These are phyloP conservation scores for Enteromius viviparus DNA, from an alignment of 2,797 vertebrate genomes.

Conservation along the genomic window DNA sequence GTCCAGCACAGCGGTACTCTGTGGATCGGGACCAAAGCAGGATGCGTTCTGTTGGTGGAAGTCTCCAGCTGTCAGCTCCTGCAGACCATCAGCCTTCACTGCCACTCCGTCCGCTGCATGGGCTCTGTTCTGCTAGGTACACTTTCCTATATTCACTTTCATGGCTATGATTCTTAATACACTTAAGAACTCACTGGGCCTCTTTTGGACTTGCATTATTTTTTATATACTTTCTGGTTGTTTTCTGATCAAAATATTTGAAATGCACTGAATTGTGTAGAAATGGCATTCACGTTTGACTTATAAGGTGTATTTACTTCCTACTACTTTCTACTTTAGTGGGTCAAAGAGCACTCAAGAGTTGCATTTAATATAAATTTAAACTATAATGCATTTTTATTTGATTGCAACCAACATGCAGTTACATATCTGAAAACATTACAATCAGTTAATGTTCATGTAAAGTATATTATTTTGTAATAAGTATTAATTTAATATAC, in stretches of 20 bases:
- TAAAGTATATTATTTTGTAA: background rate
- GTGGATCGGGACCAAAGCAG: slow-evolving; percentile 93
- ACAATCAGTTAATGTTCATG: background rate
- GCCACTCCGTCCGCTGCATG: slow-evolving; percentile 85
- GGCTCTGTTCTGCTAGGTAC: slow-evolving; percentile 77
- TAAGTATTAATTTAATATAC: no score
- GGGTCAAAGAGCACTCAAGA: background rate
- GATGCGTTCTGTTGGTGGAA: slow-evolving; percentile 89
- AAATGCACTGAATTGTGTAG: background rate
- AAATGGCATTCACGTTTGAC: background rate
- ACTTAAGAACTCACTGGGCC: background rate
- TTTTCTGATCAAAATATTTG: background rate
- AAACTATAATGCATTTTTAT: background rate
- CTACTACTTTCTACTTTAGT: no score
- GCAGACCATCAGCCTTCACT: slow-evolving; percentile 79
- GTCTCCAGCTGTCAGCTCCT: slow-evolving; percentile 83
- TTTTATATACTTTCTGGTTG: no score
- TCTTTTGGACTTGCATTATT: no score
- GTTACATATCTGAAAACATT: background rate
- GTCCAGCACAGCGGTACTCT: slow-evolving; percentile 87
- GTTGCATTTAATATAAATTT: background rate
- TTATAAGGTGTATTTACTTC: background rate
- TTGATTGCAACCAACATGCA: background rate
- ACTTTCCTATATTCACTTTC: background rate
- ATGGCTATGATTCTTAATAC: background rate